phyloP scores from a whole-genome alignment of 2,113 vertebrate species.

The Paratilapia polleni region DNA sequence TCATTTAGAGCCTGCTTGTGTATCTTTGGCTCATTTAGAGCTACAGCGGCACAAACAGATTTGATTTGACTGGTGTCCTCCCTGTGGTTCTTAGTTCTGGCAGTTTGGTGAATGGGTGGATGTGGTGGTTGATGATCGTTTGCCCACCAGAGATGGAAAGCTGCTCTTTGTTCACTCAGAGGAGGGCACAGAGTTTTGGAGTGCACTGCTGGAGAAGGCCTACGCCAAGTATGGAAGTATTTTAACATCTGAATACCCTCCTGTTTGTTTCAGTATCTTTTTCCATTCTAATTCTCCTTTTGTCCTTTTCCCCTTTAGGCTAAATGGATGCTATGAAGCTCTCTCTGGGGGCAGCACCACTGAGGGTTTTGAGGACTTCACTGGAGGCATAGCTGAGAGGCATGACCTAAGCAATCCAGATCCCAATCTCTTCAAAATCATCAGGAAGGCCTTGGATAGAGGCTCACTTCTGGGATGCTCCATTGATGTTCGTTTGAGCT shows the following conservation, averaged over 20 bases:
- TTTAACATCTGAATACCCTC: background rate
- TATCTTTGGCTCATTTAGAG: background rate
- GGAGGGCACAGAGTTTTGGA: conserved; percentile 79
- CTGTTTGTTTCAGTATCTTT: conserved; percentile 30
- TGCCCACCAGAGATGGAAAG: conserved; percentile 75
- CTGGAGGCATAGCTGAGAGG: conserved; percentile 90
- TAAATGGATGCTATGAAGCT: conserved; percentile 91
- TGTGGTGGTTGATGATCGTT: conserved; percentile 79
- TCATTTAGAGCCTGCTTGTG: background rate
- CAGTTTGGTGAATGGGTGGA: conserved; percentile 82
- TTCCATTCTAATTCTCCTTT: background rate
- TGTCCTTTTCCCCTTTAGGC: conserved; percentile 72
- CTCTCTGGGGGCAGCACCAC: conserved; percentile 91
- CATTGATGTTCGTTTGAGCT: conserved; percentile 72
- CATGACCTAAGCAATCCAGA: conserved; percentile 78
- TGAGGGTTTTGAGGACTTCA: conserved; percentile 97
- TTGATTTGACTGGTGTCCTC: background rate
- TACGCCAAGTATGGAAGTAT: conserved; percentile 74
- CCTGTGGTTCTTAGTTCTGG: conserved; percentile 75
- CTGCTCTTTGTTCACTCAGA: conserved; percentile 82
- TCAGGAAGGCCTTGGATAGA: conserved; percentile 72
- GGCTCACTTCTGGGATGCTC: conserved; percentile 81
- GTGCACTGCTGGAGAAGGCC: conserved; percentile 74
- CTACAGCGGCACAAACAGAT: background rate
- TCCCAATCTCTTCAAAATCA: conserved; percentile 75